Evolutionary conservation across 2,888 invertebrate genomes (phyloP), one percentile per base, ranked within the genome.

Genomic region (Octodonta nipae): DNA sequence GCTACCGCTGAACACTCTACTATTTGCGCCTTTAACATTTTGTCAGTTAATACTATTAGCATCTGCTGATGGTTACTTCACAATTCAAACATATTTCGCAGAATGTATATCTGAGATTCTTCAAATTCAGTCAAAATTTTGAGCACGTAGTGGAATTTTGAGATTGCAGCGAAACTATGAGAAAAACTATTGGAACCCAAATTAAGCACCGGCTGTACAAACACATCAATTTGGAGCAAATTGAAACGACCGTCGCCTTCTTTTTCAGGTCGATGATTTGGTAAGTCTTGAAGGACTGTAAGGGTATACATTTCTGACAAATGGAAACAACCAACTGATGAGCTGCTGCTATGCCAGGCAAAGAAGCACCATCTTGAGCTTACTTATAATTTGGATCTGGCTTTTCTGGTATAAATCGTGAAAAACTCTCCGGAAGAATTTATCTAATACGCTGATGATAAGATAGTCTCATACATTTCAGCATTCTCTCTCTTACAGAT

Each of bases 161-260:
- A 89, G 43, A 98, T 85, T n/a, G 93, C 96, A 4, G 96, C 92
- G 62, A 96, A 95, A 48, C 92, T 89, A 57, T 98, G 98, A 37
- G 93, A 93, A 59, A 96, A 92, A 47, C 95, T 93, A 64, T 96
- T 98, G 30, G 86, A 85, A 17, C 93, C 96, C 35, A 95, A 68
- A 58, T 89, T 85, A 4, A 98, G 70, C 30, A 98, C 60, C 0
- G 91, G 91, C 55, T 93, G 91, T n/a, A 91, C 87, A 56, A 95
- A 95, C 0, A 96, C 88, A 55, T 95, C 93, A 31, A 98, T 92
- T 65, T 92, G 91, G 30, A 92, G 63, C 0, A 91, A 87, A 67
- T 92, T 91, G 60, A 85, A 87, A 3, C 79, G 71, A 29, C 75
- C 73, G 28, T 78, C 75, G 34, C 73, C 74, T 39, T 78, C 78